Conservation (phyloP, 37 sponge, comb jelly and placozoan genomes). For the Halichondria panicea region DNA sequence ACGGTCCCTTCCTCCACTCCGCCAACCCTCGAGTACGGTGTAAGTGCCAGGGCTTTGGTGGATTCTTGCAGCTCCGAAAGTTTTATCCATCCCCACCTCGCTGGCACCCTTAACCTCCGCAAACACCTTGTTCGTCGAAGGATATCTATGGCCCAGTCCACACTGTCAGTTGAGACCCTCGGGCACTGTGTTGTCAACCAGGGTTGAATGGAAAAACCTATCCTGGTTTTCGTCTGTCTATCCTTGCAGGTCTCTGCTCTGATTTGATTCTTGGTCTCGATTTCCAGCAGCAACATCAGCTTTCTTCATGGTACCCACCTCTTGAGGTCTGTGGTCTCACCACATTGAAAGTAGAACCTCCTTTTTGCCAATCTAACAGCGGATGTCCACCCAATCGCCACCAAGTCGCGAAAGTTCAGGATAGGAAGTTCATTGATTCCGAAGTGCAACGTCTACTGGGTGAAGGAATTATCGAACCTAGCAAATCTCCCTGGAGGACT, state of each 20-base stretch:
- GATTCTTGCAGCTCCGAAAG: not conserved
- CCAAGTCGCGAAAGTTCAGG: not conserved
- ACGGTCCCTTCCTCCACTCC: not conserved
- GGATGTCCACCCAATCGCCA: not conserved
- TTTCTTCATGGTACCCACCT: too few relatives aligned
- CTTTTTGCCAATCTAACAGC: not conserved
- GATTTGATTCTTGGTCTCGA: slow-evolving; percentile 21
- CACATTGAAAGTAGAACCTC: not conserved
- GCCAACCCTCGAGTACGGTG: not conserved
- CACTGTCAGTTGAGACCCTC: not conserved
- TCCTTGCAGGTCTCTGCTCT: slow-evolving; percentile 8
- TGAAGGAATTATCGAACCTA: not conserved
- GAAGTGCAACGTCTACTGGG: not conserved
- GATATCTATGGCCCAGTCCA: not conserved
- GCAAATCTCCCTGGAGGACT: not conserved
- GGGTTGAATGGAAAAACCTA: not conserved
- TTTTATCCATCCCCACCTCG: not conserved
- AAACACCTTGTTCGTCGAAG: not conserved
- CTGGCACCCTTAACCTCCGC: not conserved
- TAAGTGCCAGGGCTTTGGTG: slow-evolving; percentile 5
- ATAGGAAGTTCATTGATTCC: slow-evolving; percentile 2
- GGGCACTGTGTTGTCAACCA: not conserved
- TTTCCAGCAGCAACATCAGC: slow-evolving; percentile 5
- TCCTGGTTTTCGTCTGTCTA: not conserved
- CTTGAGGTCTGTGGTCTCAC: not conserved